phyloP scores from a whole-genome alignment of 2,888 invertebrate species.

The Eristalis tenax region DNA sequence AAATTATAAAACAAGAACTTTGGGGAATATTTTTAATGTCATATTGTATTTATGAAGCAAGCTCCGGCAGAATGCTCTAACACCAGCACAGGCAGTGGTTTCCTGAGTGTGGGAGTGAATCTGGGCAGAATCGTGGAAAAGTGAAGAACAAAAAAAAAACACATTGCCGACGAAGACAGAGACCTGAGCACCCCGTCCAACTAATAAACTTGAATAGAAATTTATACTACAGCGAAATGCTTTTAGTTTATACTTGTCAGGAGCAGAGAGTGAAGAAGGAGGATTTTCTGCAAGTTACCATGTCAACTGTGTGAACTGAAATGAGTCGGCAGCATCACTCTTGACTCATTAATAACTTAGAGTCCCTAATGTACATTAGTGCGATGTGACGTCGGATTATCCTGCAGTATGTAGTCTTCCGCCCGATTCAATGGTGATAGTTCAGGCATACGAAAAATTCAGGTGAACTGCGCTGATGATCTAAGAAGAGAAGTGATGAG shows the following conservation, averaged over 20 bases:
- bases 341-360: conserved; percentile 69
- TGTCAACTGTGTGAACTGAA: conserved; percentile 24
- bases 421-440: background rate
- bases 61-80: conserved; percentile 34
- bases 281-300: conserved; percentile 47
- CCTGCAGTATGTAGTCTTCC: background rate
- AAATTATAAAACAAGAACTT: conserved; percentile 69
- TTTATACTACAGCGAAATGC: conserved; percentile 65
- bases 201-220: conserved; percentile 42
- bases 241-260: conserved; percentile 68
- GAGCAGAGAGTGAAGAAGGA: conserved; percentile 18
- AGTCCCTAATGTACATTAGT: conserved; percentile 51
- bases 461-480: conserved; percentile 29
- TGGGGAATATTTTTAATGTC: conserved; percentile 67
- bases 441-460: conserved; percentile 5
- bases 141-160: conserved; percentile 17
- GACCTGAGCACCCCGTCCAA: conserved; percentile 43
- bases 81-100: conserved; percentile 29
- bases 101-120: background rate
- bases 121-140: conserved; percentile 18
- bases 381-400: conserved; percentile 42
- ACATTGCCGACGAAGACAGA: conserved; percentile 26
- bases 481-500: background rate
- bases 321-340: conserved; percentile 51
- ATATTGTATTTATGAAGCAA: conserved; percentile 66